These are phyloP conservation scores for Molossus molossus DNA, from an alignment of 2,797 vertebrate species.

Conservation along the genomic window DNA sequence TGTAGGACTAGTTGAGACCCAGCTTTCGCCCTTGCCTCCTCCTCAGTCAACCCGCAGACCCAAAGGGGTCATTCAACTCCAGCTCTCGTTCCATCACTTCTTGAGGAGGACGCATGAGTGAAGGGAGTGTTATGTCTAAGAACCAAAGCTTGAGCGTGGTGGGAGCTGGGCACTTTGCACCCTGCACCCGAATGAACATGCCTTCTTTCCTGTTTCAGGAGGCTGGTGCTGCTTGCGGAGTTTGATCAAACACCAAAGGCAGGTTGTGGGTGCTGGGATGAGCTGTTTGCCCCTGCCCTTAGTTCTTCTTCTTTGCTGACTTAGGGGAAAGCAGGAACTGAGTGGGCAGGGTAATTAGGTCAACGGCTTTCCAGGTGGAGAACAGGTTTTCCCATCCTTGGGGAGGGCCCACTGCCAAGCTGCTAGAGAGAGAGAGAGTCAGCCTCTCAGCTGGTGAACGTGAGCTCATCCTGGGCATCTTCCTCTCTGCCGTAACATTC, in stretches of 20 bases:
- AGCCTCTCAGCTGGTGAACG: neutral
- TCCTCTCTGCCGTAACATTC: neutral
- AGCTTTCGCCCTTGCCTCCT: neutral
- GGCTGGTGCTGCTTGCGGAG: neutral
- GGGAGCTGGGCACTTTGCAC: neutral
- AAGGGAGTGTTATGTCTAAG: neutral
- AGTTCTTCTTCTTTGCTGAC: slow-evolving; percentile 71
- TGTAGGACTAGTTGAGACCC: neutral
- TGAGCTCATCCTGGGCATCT: accelerated
- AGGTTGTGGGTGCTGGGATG: neutral
- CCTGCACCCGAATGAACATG: neutral
- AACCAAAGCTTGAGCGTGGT: neutral
- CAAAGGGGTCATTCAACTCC: neutral
- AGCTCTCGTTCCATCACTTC: neutral
- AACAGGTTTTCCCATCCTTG: slow-evolving; percentile 59
- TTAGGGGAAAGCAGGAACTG: slow-evolving; percentile 5
- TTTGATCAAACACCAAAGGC: neutral
- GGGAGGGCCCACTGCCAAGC: neutral
- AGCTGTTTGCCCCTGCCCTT: neutral
- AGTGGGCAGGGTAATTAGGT: slow-evolving; percentile 43
- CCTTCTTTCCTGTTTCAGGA: neutral
- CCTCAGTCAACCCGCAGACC: neutral
- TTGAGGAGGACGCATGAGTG: neutral
- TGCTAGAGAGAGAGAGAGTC: neutral
- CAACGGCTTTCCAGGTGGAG: slow-evolving; percentile 48